Conservation (phyloP, 37 sponge, comb jelly and placozoan species). For the Geodia barretti region DNA sequence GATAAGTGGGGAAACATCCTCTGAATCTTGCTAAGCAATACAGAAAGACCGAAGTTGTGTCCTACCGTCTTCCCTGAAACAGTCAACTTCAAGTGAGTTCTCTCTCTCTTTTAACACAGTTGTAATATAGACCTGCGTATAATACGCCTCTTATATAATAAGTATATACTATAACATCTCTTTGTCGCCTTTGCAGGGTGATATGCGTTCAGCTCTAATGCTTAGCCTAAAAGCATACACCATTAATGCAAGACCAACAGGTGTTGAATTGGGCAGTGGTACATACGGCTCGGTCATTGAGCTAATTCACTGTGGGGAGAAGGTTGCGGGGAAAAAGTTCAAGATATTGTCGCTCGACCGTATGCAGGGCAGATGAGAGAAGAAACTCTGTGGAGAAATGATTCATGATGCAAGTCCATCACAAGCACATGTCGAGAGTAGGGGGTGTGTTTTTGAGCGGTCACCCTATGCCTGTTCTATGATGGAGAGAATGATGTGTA, state of each 20-base stretch:
- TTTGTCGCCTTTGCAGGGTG: neutral
- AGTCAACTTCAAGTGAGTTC: neutral
- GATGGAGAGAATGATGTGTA: neutral
- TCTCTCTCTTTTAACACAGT: too few species aligned
- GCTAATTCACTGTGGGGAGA: neutral
- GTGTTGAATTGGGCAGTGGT: neutral
- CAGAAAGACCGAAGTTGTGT: neutral
- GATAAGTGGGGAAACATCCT: neutral
- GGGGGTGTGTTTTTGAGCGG: neutral
- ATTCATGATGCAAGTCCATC: neutral
- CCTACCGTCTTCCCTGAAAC: neutral
- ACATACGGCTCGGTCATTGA: neutral
- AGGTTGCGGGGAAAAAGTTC: neutral
- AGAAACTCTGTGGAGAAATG: neutral
- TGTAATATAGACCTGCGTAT: too few species aligned
- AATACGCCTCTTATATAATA: neutral
- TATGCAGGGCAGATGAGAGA: neutral
- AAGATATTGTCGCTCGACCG: neutral
- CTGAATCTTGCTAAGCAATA: neutral
- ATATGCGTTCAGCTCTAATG: neutral
- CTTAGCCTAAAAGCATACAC: neutral
- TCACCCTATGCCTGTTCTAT: neutral
- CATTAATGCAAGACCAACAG: neutral
- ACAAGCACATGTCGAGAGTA: neutral
- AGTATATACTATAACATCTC: too few species aligned